Conservation (phyloP, 2,888 invertebrate genomes). For the Keiferia lycopersicella region DNA sequence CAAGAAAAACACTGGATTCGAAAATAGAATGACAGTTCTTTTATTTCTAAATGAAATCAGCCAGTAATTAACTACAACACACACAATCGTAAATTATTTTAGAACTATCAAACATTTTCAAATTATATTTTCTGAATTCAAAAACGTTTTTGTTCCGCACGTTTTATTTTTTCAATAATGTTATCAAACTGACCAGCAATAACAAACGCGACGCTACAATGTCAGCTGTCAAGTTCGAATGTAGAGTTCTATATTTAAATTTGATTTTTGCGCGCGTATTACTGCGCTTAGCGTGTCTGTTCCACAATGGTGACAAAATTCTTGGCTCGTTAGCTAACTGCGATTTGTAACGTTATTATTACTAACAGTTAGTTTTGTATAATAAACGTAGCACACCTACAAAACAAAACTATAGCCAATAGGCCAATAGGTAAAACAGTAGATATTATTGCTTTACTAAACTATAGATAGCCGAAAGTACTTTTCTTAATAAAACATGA, state of each 20-base stretch:
- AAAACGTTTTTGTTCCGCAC: constrained; percentile 21
- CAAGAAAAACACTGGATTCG: constrained; percentile 21
- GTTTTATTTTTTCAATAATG: constrained; percentile 35
- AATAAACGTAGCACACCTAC: not conserved
- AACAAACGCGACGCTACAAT: constrained; percentile 67
- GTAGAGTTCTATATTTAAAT: constrained; percentile 64
- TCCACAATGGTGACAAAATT: constrained; percentile 50
- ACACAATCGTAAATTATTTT: constrained; percentile 4
- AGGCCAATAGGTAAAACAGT: not conserved
- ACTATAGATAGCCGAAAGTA: no score
- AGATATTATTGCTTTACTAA: no score
- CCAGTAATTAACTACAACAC: not conserved
- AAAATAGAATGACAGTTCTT: constrained; percentile 21
- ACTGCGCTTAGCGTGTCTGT: constrained; percentile 40
- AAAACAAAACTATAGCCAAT: not conserved
- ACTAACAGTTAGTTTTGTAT: constrained; percentile 15
- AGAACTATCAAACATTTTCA: not conserved
- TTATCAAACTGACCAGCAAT: constrained; percentile 50
- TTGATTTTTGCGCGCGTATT: constrained; percentile 52
- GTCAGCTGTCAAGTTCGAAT: constrained; percentile 64
- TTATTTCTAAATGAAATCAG: constrained; percentile 13
- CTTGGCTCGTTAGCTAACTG: constrained; percentile 16
- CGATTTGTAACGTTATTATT: constrained; percentile 30
- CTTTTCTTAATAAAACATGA: no score
- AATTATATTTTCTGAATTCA: not conserved